phyloP scores from a whole-genome alignment of 2,113 vertebrate species.

The Ellobius talpinus region DNA sequence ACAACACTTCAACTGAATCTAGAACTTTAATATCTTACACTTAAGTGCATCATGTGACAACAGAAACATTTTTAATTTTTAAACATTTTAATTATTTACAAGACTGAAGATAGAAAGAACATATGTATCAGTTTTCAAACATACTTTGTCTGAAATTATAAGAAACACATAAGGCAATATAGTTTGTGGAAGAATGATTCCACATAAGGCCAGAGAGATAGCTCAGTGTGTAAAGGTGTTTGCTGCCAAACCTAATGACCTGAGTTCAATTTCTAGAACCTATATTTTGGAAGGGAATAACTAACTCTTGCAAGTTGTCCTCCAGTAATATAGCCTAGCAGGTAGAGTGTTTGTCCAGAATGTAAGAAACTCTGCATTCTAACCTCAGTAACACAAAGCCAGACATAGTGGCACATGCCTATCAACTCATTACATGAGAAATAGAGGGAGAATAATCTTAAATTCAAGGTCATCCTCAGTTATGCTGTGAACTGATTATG shows the following conservation, averaged over 20 bases:
- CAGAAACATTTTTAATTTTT: neutral
- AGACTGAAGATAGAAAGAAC: neutral
- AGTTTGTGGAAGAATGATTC: neutral
- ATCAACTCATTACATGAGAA: neutral
- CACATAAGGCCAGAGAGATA: neutral
- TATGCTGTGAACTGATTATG: too few relatives aligned
- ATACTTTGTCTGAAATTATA: neutral
- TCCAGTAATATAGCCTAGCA: neutral
- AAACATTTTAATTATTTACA: constrained; percentile 28
- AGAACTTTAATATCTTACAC: neutral
- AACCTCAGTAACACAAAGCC: neutral
- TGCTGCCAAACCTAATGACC: too few relatives aligned
- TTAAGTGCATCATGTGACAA: neutral
- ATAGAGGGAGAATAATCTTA: too few relatives aligned
- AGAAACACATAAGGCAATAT: neutral
- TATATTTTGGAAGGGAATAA: neutral
- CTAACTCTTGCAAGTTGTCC: neutral
- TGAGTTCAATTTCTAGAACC: neutral
- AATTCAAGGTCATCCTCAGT: neutral
- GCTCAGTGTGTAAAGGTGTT: neutral
- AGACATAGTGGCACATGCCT: neutral
- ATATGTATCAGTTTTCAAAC: neutral
- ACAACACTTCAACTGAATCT: neutral
- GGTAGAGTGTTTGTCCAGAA: neutral
- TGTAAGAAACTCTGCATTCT: neutral